Conservation (phyloP, 92 coral and sea anemone genomes). For the Epizoanthus stellaris region DNA sequence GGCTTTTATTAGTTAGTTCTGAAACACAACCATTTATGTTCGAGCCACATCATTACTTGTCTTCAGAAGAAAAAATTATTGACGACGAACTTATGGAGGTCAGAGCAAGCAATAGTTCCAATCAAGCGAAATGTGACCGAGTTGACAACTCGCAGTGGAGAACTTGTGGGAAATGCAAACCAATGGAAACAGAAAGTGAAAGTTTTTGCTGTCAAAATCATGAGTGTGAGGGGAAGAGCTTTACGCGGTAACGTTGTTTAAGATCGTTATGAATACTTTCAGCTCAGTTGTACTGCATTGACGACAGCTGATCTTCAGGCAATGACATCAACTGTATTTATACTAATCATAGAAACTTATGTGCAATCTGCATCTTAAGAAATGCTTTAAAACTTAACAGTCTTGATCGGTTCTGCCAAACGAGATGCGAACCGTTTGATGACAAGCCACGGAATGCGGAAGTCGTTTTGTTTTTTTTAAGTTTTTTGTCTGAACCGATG, state of each 20-base stretch:
- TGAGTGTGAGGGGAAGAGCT: conserved; percentile 23
- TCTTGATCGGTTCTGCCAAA: conserved; percentile 29
- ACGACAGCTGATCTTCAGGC: conserved; percentile 31
- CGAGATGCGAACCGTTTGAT: too few relatives aligned
- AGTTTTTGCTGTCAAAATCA: conserved; percentile 1
- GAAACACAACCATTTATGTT: conserved; percentile 13
- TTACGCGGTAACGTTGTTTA: conserved; percentile 20
- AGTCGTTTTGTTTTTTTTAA: too few relatives aligned
- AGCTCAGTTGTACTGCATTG: conserved; percentile 24
- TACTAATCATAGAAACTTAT: conserved; percentile 23
- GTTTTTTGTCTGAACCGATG: too few relatives aligned
- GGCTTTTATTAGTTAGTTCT: neutral
- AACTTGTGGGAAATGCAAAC: conserved; percentile 17
- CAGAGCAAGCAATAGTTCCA: conserved; percentile 3
- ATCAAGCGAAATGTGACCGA: conserved; percentile 16
- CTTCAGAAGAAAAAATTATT: conserved; percentile 5
- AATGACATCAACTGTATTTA: conserved; percentile 18
- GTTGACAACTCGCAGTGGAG: conserved; percentile 22
- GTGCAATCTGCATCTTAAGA: conserved; percentile 12
- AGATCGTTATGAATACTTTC: conserved; percentile 11
- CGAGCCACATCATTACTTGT: conserved; percentile 11
- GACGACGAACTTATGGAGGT: neutral
- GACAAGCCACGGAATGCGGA: too few relatives aligned
- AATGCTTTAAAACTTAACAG: conserved; percentile 17
- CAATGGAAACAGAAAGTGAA: conserved; percentile 5